Evolutionary conservation across 2,888 invertebrate species (phyloP), one percentile per base, ranked within the genome.

Genomic region (Aelia acuminata): DNA sequence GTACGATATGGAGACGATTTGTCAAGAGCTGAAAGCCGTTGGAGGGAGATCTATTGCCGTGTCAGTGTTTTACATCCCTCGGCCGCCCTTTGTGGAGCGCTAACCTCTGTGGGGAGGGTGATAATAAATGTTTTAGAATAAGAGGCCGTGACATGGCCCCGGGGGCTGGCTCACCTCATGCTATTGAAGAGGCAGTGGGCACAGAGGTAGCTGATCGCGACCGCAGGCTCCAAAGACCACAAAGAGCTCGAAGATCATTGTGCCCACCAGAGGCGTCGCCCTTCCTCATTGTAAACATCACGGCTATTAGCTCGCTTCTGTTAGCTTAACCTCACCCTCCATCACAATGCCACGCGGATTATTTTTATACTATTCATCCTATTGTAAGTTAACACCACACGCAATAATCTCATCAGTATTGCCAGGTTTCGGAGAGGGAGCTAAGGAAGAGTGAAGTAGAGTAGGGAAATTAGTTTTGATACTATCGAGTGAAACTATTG

Each of bases 121-220:
- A 5, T 70, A 70, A 70, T 70, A 70, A 70, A 70, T 70, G 63
- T 18, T 70, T 35, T 70, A 70, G 63, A 70, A 70, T 70, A 35
- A 70, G 63, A 18, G 20, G 31, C 31, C 18, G 63, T 31, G 63
- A 20, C 63, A 63, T 63, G 15, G 4, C 26, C 63, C 13, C 26
- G 31, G 63, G 63, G 63, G n/a, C n/a, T 8, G 31, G 4, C 31
- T 35, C 63, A 70, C 63, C 63, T 70, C 7, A 31, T 63, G 31
- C 63, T 5, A 70, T 70, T 70, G 63, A 70, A 7, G 26, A 53
- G 8, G 53, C 53, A n/a, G 3, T 53, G 53, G 57, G 7, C 63
- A 70, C 20, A 18, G 63, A 70, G 63, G 31, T 70, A 35, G n/a
- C n/a, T n/a, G n/a, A n/a, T 35, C 5, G 18, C 13, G 63, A 70